Evolutionary conservation across 2,113 vertebrate species (phyloP), one percentile per base, ranked within the genome.

Genomic region (Elephas maximus): DNA sequence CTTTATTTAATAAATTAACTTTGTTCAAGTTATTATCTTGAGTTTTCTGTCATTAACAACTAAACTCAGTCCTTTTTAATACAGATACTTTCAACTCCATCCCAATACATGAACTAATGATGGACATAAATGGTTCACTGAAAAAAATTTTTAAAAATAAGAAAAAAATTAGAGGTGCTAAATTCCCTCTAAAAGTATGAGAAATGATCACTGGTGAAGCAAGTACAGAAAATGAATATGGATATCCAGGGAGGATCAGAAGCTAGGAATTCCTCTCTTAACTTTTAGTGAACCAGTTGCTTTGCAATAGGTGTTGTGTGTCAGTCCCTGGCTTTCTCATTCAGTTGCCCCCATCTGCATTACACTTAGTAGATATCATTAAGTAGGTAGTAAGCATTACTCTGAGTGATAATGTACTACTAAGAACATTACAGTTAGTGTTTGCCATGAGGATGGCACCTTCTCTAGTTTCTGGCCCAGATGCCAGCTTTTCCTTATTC

Each of bases 1-100:
- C 30, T 90, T 73, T 81, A 82, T 92, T 92, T 78, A 37, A 88
- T 44, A 60, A 65, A 90, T 82, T 57, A 85, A 65, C 21, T 23
- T 51, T 57, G 3, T 4, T 77, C n/a, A 71, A 88, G 17, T 18
- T 92, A 33, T 78, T 81, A 78, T 37, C 4, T 82, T 87, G 37
- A 5, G 0, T 92, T 85, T 81, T 95, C 63, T 53, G 2, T 83
- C 26, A 67, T 77, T 91, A 3, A 11, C 15, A 92, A 86, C 23
- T 65, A 57, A 76, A n/a, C 80, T 3, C 20, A 71, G 30, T 60
- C 14, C 3, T 82, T 82, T 86, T 26, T 6, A 85, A 88, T 79
- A 62, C 2, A 33, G 3, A 44, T 74, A 51, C 26, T 77, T 4
- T 67, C 10, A 67, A 53, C 44, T 90, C 11, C 45, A 73, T 90